Evolutionary conservation across 2,113 vertebrate genomes (phyloP).

Genomic region (Aegotheles bennettii): DNA sequence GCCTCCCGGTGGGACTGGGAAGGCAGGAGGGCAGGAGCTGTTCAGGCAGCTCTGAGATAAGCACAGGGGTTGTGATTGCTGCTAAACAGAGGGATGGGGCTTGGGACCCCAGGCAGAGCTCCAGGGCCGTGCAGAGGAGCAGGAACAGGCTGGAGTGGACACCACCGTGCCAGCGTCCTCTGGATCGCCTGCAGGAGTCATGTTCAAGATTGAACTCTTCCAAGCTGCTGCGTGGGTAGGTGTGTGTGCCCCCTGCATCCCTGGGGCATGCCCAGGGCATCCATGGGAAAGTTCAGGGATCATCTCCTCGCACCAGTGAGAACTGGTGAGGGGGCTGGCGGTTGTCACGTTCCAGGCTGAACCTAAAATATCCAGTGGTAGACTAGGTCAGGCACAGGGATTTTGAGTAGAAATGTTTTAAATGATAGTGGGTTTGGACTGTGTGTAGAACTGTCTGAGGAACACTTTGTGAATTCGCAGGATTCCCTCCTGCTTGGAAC

Average conservation of each 20-base stretch:
- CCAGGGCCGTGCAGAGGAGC: background rate
- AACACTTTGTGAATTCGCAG: background rate
- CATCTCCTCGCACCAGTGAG: background rate
- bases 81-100: background rate
- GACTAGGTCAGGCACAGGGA: background rate
- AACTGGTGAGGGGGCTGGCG: background rate
- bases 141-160: background rate
- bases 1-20: background rate
- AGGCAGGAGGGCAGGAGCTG: background rate
- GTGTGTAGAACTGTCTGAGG: background rate
- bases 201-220: background rate
- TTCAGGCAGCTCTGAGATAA: background rate
- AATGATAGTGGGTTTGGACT: background rate
- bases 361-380: background rate
- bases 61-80: background rate
- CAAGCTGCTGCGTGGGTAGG: background rate
- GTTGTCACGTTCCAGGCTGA: background rate
- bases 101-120: background rate
- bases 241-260: background rate
- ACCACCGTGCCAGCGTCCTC: background rate
- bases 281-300: background rate
- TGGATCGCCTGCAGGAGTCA: background rate
- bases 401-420: background rate
- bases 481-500: background rate
- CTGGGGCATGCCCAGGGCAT: rapidly evolving